Evolutionary conservation across 2,797 vertebrate species (phyloP).

Genomic region (Kryptolebias ocellatus): DNA sequence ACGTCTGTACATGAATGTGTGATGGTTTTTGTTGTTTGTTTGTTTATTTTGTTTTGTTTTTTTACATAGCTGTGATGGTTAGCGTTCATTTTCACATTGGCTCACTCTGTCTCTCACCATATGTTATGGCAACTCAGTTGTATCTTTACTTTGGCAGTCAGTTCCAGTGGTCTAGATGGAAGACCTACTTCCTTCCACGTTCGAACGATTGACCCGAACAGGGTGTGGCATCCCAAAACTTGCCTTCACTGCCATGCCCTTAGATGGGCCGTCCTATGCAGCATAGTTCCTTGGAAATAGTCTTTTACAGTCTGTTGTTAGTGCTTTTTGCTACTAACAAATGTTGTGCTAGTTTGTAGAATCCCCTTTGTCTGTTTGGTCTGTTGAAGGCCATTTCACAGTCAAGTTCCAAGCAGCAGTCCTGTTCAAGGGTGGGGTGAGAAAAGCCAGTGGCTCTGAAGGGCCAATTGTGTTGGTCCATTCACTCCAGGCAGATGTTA

Average conservation of each 20-base stretch:
- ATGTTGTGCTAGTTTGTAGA: conserved; percentile 78
- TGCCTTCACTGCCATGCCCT: conserved; percentile 53
- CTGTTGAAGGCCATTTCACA: conserved; percentile 79
- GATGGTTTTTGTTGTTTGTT: conserved; percentile 69
- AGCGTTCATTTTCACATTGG: conserved; percentile 76
- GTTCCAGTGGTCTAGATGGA: conserved; percentile 62
- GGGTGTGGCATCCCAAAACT: conserved; percentile 57
- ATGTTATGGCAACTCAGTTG: conserved; percentile 75
- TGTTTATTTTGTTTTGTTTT: conserved; percentile 65
- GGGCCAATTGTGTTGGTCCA: conserved; percentile 55
- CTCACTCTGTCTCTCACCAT: conserved; percentile 69
- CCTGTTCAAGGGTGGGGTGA: conserved; percentile 61
- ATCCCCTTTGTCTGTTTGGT: conserved; percentile 71
- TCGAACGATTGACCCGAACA: conserved; percentile 56
- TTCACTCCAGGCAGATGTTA: conserved; percentile 76
- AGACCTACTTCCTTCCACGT: conserved; percentile 56
- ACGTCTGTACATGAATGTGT: conserved; percentile 81
- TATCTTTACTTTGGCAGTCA: conserved; percentile 82
- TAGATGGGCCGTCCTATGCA: conserved; percentile 71
- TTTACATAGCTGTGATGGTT: conserved; percentile 77
- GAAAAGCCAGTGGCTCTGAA: conserved; percentile 72
- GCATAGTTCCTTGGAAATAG: conserved; percentile 73
- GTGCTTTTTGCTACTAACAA: conserved; percentile 69
- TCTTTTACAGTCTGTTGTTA: conserved; percentile 77
- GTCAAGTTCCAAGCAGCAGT: conserved; percentile 77